These are phyloP conservation scores for Triplophysa dalaica DNA, from an alignment of 2,113 vertebrate species.

Conservation along the genomic window DNA sequence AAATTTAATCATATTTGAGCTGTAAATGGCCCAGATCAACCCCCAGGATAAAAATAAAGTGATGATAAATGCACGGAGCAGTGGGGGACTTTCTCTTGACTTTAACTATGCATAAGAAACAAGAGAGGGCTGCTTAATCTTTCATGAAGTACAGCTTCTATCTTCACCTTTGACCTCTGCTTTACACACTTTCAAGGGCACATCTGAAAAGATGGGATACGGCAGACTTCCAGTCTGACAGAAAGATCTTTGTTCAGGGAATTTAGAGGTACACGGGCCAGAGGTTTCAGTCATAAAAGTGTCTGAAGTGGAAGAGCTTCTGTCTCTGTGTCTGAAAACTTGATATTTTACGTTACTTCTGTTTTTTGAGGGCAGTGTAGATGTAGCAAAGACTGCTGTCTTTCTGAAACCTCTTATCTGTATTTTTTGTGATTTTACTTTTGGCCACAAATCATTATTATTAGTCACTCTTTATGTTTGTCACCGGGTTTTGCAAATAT, in stretches of 20 bases:
- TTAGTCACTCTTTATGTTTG: too few relatives aligned
- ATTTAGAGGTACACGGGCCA: not conserved
- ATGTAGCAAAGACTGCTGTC: too few relatives aligned
- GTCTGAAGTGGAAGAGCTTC: not conserved
- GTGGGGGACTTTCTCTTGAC: slow-evolving; percentile 9
- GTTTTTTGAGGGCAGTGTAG: too few relatives aligned
- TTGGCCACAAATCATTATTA: too few relatives aligned
- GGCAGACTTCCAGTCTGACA: not conserved
- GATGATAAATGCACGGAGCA: slow-evolving; percentile 17
- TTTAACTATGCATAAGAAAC: slow-evolving; percentile 36
- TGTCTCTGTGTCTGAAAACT: not conserved
- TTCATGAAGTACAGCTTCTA: slow-evolving; percentile 19
- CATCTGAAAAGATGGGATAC: not conserved
- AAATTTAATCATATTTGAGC: slow-evolving; percentile 35
- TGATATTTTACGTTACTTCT: not conserved
- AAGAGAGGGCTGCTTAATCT: slow-evolving; percentile 30
- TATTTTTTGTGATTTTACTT: too few relatives aligned
- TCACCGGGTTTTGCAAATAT: too few relatives aligned
- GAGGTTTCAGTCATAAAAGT: slow-evolving; percentile 7
- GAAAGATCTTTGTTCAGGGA: not conserved
- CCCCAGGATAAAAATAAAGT: slow-evolving; percentile 28
- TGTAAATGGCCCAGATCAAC: slow-evolving; percentile 31
- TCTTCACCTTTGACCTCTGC: slow-evolving; percentile 10
- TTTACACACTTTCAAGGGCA: slow-evolving; percentile 26
- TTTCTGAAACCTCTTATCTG: too few relatives aligned